Percentiles rank a stretch among this genome's conserved stretches.
Evolutionary conservation across 2,888 invertebrate species (phyloP).

Genomic region (Tenthredo amoena): DNA sequence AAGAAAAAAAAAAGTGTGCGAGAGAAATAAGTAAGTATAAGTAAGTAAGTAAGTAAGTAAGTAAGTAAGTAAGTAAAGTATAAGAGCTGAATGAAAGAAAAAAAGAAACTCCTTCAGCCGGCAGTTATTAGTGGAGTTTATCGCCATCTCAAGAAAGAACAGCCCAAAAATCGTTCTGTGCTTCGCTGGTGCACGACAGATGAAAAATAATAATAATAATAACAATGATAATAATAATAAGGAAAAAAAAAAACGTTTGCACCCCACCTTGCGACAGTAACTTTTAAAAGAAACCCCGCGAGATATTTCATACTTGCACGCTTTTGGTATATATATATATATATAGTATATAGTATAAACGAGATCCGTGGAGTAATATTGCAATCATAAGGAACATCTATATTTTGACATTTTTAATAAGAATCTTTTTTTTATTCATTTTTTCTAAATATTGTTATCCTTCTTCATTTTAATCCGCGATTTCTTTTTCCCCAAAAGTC

Average conservation of each 20-base stretch:
- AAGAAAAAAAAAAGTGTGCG: background rate
- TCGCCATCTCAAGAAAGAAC: slow-evolving; percentile 31
- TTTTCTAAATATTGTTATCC: background rate
- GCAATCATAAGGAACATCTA: background rate
- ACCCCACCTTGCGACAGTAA: background rate
- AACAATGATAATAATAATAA: background rate
- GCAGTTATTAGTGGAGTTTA: slow-evolving; percentile 50
- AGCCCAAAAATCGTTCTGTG: slow-evolving; percentile 33
- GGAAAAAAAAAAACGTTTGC: background rate
- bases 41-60: background rate
- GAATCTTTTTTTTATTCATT: background rate
- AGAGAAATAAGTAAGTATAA: background rate
- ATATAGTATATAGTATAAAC: background rate
- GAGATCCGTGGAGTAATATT: slow-evolving; percentile 1
- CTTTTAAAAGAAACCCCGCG: slow-evolving; percentile 21
- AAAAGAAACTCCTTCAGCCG: slow-evolving; percentile 48
- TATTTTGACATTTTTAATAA: background rate
- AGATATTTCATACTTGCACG: slow-evolving; percentile 7
- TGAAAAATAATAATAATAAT: background rate
- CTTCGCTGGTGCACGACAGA: slow-evolving; percentile 33
- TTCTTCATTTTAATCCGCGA: background rate
- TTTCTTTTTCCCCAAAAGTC: background rate
- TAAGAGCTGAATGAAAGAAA: slow-evolving; percentile 22
- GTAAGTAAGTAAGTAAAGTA: slow-evolving; percentile 15
- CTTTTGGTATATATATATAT: slow-evolving; percentile 1